A percentile compares a stretch with the other conserved stretches of the same genome.
Conservation (phyloP, 2,113 vertebrate species). For the Macrotus californicus region DNA sequence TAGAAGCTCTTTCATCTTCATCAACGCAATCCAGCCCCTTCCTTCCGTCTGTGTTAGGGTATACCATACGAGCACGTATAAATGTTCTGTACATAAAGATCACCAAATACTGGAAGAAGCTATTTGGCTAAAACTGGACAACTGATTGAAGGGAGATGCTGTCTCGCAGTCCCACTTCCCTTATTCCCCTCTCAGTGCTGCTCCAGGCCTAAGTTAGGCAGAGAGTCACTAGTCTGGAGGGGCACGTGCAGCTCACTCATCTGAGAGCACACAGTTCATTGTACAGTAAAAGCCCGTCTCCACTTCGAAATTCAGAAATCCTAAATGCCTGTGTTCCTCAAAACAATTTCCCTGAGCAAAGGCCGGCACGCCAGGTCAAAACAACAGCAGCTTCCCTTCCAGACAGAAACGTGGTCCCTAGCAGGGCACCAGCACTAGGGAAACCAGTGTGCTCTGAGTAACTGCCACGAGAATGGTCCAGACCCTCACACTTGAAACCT, state of each 20-base stretch:
- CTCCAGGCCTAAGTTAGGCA: neutral
- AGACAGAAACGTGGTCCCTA: neutral
- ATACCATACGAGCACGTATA: neutral
- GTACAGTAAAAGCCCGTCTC: neutral
- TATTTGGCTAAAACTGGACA: neutral
- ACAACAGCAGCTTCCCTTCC: conserved; percentile 31
- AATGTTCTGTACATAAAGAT: conserved; percentile 25
- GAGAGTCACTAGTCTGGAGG: neutral
- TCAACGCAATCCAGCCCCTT: neutral
- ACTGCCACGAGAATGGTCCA: conserved; percentile 21
- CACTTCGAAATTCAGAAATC: conserved; percentile 30
- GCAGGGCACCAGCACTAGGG: neutral
- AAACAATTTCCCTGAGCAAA: neutral
- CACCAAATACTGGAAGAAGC: neutral
- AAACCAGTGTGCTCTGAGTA: conserved; percentile 29
- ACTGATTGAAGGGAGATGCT: neutral
- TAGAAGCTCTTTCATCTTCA: neutral
- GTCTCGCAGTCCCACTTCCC: neutral
- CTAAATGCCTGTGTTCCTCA: conserved; percentile 21
- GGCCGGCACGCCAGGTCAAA: neutral
- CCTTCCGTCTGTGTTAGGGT: neutral
- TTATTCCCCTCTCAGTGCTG: neutral
- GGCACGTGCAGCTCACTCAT: neutral
- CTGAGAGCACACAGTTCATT: neutral
- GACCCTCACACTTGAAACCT: neutral